Percentiles rank a stretch among this genome's conserved stretches.
phyloP scores from a whole-genome alignment of 2,888 invertebrate species.

The Monopis laevigella region DNA sequence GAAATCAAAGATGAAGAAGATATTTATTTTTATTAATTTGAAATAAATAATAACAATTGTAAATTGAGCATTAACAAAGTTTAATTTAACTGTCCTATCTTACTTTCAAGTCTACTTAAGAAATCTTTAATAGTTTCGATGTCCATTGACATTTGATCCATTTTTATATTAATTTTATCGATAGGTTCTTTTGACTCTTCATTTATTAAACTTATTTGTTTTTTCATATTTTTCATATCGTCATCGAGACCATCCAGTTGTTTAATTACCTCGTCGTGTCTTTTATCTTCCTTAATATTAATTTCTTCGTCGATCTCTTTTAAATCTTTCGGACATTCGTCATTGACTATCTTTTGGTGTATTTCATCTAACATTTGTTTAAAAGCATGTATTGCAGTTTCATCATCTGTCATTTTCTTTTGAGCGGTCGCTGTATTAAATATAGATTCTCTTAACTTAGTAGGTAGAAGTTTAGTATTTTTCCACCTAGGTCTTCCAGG shows the following conservation, averaged over 20 bases:
- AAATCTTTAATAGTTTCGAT: slow-evolving; percentile 41
- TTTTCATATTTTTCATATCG: slow-evolving; percentile 33
- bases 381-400: slow-evolving; percentile 36
- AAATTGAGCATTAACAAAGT: slow-evolving; percentile 20
- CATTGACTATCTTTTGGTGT: slow-evolving; percentile 36
- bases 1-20: too few species aligned
- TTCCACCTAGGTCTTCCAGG: slow-evolving; percentile 49
- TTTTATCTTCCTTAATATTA: slow-evolving; percentile 19
- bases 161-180: slow-evolving; percentile 39
- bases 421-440: slow-evolving; percentile 47
- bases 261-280: slow-evolving; percentile 36
- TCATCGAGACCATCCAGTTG: slow-evolving; percentile 40
- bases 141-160: slow-evolving; percentile 47
- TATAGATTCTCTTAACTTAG: slow-evolving; percentile 44
- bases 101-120: slow-evolving; percentile 42
- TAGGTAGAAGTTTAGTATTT: slow-evolving; percentile 38
- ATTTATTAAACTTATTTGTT: slow-evolving; percentile 30
- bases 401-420: slow-evolving; percentile 43
- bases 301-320: slow-evolving; percentile 4
- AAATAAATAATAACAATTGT: too few species aligned
- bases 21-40: too few species aligned
- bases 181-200: slow-evolving; percentile 33
- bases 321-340: slow-evolving; percentile 18
- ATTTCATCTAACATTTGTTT: slow-evolving; percentile 42
- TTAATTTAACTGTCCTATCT: slow-evolving; percentile 17